These are phyloP conservation scores for Trichonephila clavipes DNA, from an alignment of 1,140 invertebrate genomes.

Conservation along the genomic window DNA sequence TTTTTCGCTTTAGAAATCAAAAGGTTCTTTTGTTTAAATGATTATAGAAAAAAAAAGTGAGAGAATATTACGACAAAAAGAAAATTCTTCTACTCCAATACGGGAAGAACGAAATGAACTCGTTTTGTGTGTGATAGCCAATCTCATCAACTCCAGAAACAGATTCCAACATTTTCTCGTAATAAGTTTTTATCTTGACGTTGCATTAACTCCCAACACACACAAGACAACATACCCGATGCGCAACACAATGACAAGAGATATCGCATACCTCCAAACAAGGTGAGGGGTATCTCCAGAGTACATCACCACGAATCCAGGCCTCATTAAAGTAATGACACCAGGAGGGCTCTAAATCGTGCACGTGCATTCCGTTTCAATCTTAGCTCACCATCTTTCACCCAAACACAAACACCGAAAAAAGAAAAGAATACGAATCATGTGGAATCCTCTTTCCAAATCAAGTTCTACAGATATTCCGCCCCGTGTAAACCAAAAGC, in stretches of 20 bases:
- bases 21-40: background rate
- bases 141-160: background rate
- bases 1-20: too few relatives aligned
- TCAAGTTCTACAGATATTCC: background rate
- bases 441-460: background rate
- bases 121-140: background rate
- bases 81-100: background rate
- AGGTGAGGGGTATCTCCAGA: background rate
- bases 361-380: constrained; percentile 4
- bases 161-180: background rate
- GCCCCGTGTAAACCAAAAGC: background rate
- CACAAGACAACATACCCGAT: background rate
- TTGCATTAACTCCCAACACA: background rate
- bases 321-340: constrained; percentile 31
- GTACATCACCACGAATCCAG: background rate
- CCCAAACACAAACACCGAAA: background rate
- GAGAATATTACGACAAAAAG: background rate
- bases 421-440: background rate
- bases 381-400: background rate
- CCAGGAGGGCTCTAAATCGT: background rate
- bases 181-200: background rate
- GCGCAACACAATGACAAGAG: background rate
- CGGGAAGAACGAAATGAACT: background rate
- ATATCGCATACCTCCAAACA: background rate
- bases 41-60: too few relatives aligned